Conservation (phyloP, 2,113 vertebrate species). For the Seriola aureovittata region DNA sequence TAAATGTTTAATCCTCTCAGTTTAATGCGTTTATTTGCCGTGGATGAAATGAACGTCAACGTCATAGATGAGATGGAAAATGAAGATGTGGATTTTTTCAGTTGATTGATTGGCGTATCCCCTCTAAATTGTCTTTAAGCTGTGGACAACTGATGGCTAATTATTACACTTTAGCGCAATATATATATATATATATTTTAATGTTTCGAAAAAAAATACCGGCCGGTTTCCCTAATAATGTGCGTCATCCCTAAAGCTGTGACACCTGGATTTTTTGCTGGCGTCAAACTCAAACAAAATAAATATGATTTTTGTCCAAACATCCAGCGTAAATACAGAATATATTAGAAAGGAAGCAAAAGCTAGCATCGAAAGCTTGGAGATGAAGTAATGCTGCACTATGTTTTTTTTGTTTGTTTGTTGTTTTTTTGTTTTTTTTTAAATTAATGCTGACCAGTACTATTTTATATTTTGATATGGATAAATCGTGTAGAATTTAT, state of each 20-base stretch:
- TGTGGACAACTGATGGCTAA: not conserved
- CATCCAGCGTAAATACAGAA: not conserved
- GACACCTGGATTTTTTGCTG: not conserved
- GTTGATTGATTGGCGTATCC: not conserved
- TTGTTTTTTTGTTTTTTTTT: not conserved
- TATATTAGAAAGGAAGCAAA: not conserved
- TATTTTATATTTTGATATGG: not conserved
- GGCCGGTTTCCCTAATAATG: not conserved
- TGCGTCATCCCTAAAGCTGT: not conserved
- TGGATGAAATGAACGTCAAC: not conserved
- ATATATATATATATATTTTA: not conserved
- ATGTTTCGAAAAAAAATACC: not conserved
- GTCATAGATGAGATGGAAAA: not conserved
- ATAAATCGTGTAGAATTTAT: not conserved
- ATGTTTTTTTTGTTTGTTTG: not conserved
- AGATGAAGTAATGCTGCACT: not conserved
- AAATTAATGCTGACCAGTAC: too few relatives aligned
- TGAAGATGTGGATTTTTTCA: not conserved
- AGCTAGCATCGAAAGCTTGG: not conserved
- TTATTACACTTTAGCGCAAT: not conserved
- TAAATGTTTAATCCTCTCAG: constrained; percentile 32
- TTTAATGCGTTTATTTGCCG: constrained; percentile 2
- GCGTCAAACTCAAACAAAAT: not conserved
- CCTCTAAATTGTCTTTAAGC: not conserved
- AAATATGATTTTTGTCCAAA: constrained; percentile 1